Percentiles rank a stretch among this genome's conserved stretches.
Evolutionary conservation across 2,113 vertebrate species (phyloP).

Genomic region (Camarhynchus parvulus): DNA sequence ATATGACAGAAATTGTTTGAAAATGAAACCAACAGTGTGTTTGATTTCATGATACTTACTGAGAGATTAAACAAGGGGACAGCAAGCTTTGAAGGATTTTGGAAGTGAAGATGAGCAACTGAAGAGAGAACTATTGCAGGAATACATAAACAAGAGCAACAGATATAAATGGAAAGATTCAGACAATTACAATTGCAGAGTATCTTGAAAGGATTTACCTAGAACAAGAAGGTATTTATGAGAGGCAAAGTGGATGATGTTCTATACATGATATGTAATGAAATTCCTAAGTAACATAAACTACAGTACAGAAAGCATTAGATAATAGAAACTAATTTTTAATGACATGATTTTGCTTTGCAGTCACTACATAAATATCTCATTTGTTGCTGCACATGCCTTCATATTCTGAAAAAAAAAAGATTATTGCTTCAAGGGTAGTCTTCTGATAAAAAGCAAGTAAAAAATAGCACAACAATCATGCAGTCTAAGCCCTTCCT

Average conservation of each 20-base stretch:
- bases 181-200: not conserved
- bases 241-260: not conserved
- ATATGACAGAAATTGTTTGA: not conserved
- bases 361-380: not conserved
- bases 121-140: not conserved
- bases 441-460: not conserved
- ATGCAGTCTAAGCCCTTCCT: not conserved
- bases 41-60: not conserved
- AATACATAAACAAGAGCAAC: not conserved
- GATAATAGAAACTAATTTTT: not conserved
- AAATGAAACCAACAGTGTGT: not conserved
- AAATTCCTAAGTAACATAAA: not conserved
- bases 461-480: not conserved
- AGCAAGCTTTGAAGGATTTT: not conserved
- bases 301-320: not conserved
- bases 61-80: not conserved
- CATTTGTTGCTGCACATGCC: not conserved
- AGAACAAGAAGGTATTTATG: not conserved
- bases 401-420: not conserved
- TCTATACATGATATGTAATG: not conserved
- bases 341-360: not conserved
- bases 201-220: not conserved
- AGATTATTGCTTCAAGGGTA: not conserved
- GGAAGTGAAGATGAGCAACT: not conserved
- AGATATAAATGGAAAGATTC: not conserved